Base-by-base conservation (phyloP, 2,888 invertebrate species). In the Drosophila meridiana region DNA sequence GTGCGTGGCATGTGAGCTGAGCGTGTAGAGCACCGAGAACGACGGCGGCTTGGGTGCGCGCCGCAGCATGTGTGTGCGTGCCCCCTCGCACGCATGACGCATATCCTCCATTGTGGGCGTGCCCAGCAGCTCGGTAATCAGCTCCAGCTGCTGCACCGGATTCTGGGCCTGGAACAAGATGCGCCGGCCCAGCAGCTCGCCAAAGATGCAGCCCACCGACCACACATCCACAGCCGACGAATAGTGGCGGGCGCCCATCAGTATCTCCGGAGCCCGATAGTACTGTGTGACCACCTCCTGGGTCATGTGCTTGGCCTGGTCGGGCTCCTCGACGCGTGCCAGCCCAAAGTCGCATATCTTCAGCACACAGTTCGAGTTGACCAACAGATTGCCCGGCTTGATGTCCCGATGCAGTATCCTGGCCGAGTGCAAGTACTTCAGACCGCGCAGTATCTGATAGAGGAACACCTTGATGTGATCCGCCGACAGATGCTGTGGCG, bases 401-500 rank as follows among this genome's bases (percentile, higher is more conserved):
- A 99, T 99, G 94, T 99, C 99, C 92, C 99, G 96, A 94, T 99
- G 99, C 80, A 99, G 95, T 92, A 99, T 99, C 91, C 98, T 96
- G 79, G 99, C 99, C 73, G 99, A 99, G 94, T 99, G 99, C 90
- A 99, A 95, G 95, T 99, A 99, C 94, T 99, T 99, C 90, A 99
- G 95, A 96, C 99, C 99, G 95, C 99, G 96, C 92, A 99, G 96
- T 94, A 99, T 99, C 95, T 99, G 99, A 94, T 99, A 99, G 92
- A 99, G 97, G 96, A 99, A 99, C 94, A 99, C 99, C 96, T 99
- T 99, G 94, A 99, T 99, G 95, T 99, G 99, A 95, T 99, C 99
- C 85, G 99, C 96, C 91, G 99, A 98, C 89, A 99, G 96, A 92
- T 98, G 98, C 94, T 99, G 99, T 83, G 99, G 99, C 89, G 99